A percentile compares a stretch with the other conserved stretches of the same genome.
These are phyloP conservation scores for Gambusia holbrooki DNA, from an alignment of 2,113 vertebrate genomes.

Conservation along the genomic window DNA sequence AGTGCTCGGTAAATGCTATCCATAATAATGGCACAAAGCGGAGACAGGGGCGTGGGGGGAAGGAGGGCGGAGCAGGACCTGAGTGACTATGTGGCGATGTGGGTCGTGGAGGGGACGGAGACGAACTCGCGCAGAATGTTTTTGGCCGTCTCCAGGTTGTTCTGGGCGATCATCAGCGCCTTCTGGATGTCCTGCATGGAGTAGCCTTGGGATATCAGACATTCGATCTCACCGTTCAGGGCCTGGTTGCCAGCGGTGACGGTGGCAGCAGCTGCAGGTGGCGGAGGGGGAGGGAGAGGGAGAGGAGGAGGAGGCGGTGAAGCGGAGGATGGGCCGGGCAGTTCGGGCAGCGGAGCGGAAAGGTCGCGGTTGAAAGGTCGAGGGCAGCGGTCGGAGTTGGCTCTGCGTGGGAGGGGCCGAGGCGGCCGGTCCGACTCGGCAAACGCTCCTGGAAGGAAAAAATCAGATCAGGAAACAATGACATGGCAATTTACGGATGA, in stretches of 20 bases:
- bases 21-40: slow-evolving; percentile 63
- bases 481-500: too few species aligned
- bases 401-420: slow-evolving; percentile 90
- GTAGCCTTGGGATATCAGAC: slow-evolving; percentile 95
- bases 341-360: slow-evolving; percentile 18
- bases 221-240: slow-evolving; percentile 94
- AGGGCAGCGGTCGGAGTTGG: slow-evolving; percentile 89
- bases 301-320: neutral
- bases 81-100: slow-evolving; percentile 91
- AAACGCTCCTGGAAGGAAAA: slow-evolving; percentile 53
- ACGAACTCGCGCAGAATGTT: slow-evolving; percentile 98
- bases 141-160: slow-evolving; percentile 99
- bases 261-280: neutral
- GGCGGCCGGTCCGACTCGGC: slow-evolving; percentile 90
- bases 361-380: slow-evolving; percentile 77
- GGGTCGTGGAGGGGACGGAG: slow-evolving; percentile 90
- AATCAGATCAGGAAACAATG: neutral
- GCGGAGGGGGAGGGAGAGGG: neutral
- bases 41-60: slow-evolving; percentile 2
- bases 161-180: slow-evolving; percentile 96
- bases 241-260: slow-evolving; percentile 64
- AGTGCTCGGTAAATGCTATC: slow-evolving; percentile 62
- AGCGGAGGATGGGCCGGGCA: slow-evolving; percentile 40
- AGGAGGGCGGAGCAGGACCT: neutral
- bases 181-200: slow-evolving; percentile 99